Base-by-base conservation (phyloP, 1,140 invertebrate species). In the Leptopilina clavipes region DNA sequence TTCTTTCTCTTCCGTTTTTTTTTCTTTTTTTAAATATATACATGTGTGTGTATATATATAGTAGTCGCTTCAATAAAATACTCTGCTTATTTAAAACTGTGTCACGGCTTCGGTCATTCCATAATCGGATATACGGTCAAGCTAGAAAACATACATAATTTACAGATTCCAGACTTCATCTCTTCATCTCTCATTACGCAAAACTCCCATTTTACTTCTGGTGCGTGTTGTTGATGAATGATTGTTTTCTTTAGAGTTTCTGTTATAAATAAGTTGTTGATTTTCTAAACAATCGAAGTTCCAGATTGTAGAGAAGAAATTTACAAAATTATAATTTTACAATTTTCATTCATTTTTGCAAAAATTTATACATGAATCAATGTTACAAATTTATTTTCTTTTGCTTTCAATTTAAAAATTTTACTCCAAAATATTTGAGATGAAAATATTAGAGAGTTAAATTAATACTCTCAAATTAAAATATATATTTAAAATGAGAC, bases 41-140 rank as follows among this genome's bases (percentile, higher is more conserved):
- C 25, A 31, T 2, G 25, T 31, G 25, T 31, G 25, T 31, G 25
- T 31, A 31, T 31, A 31, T 31, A 31, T 31, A 31, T 31, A 31
- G 25, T 31, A 2, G 59, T 37, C 14, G 10, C 54, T 59, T 22
- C 12, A 31, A 25, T 65, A n/a, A 40, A 65, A 65, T 31, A 65
- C 59, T 31, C 22, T 31, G 59, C 59, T 65, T 65, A 14, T 73
- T 37, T 18, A n/a, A 45, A 73, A 54, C 40, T 73, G 12, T 45
- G 72, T 73, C 37, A 48, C 44, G 72, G 44, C 44, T 31, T 73
- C 19, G 72, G 31, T 73, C 52, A 48, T 48, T 73, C 52, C 44
- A 44, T 48, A 31, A 73, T 73, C 72, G 44, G 72, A 65, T 65
- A 59, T 59, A 31, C 59, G 59, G 59, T 65, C 59, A 31, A 65